Conservation (phyloP, 2,888 invertebrate genomes). For the Pollenia griseotomentosa region DNA sequence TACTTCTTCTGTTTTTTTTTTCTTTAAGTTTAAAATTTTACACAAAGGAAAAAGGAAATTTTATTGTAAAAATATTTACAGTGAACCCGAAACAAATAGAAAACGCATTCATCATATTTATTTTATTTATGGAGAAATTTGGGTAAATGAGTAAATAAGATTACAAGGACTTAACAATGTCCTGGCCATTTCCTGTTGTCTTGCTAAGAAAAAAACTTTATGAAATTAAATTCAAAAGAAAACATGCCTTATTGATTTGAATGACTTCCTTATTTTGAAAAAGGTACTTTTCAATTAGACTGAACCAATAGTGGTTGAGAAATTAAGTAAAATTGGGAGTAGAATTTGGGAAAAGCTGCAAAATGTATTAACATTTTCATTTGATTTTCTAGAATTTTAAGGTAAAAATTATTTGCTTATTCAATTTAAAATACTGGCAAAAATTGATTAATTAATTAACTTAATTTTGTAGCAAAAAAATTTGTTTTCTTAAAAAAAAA, state of each 20-base stretch:
- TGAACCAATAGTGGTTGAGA: too few relatives aligned
- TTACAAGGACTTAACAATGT: background rate
- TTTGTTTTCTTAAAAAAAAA: too few relatives aligned
- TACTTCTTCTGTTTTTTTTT: background rate
- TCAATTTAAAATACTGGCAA: too few relatives aligned
- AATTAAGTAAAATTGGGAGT: too few relatives aligned
- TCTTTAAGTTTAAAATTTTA: background rate
- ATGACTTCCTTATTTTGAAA: constrained; percentile 1
- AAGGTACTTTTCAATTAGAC: background rate
- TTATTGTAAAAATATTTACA: background rate
- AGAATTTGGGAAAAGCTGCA: too few relatives aligned
- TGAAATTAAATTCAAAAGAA: too few relatives aligned
- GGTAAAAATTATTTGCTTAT: too few relatives aligned
- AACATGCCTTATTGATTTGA: too few relatives aligned
- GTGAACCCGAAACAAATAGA: background rate
- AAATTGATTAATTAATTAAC: too few relatives aligned
- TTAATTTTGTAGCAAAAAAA: too few relatives aligned
- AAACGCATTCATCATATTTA: constrained; percentile 50
- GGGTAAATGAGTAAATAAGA: background rate
- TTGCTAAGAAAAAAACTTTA: background rate
- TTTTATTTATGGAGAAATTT: constrained; percentile 30
- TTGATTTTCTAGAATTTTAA: too few relatives aligned
- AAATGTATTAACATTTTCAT: too few relatives aligned
- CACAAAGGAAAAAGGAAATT: constrained; percentile 26
- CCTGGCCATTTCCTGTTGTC: constrained; percentile 4